phyloP scores from a whole-genome alignment of 2,888 invertebrate genomes.

The Ormyrus nitidulus region DNA sequence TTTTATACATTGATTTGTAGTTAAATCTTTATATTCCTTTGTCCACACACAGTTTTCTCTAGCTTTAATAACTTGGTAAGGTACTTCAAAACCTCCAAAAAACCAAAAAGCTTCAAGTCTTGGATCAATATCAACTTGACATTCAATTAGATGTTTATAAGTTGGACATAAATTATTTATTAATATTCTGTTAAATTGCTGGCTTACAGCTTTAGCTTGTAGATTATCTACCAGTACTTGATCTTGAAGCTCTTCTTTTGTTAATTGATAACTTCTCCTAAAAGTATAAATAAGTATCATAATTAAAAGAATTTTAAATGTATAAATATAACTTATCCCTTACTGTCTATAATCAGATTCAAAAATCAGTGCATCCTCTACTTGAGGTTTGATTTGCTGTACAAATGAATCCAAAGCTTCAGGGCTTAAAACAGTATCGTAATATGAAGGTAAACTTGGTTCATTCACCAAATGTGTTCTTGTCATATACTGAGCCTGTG shows the following conservation, averaged over 20 bases:
- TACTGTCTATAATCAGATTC: slow-evolving; percentile 80
- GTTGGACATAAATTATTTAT: slow-evolving; percentile 79
- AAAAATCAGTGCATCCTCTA: slow-evolving; percentile 82
- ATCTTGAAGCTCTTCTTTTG: slow-evolving; percentile 50
- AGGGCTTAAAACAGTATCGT: slow-evolving; percentile 74
- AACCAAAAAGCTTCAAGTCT: slow-evolving; percentile 92
- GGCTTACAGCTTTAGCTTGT: slow-evolving; percentile 77
- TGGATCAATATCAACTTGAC: slow-evolving; percentile 85
- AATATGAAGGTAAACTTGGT: slow-evolving; percentile 80
- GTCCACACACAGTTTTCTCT: slow-evolving; percentile 66
- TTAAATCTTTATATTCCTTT: slow-evolving; percentile 70
- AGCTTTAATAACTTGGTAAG: slow-evolving; percentile 67
- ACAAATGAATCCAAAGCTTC: slow-evolving; percentile 76
- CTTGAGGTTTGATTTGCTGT: slow-evolving; percentile 77
- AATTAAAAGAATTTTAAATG: slow-evolving; percentile 14
- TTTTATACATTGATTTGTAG: slow-evolving; percentile 80
- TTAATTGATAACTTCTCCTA: slow-evolving; percentile 66
- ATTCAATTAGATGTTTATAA: slow-evolving; percentile 80
- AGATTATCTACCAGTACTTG: slow-evolving; percentile 74
- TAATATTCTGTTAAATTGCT: slow-evolving; percentile 84
- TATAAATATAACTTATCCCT: slow-evolving; percentile 60
- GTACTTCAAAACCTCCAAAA: slow-evolving; percentile 83
- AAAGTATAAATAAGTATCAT: slow-evolving; percentile 43
- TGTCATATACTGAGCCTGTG: slow-evolving; percentile 85
- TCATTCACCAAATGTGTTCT: slow-evolving; percentile 83